phyloP scores from a whole-genome alignment of 2,888 invertebrate species.

The Zaprionus obscuricornis region DNA sequence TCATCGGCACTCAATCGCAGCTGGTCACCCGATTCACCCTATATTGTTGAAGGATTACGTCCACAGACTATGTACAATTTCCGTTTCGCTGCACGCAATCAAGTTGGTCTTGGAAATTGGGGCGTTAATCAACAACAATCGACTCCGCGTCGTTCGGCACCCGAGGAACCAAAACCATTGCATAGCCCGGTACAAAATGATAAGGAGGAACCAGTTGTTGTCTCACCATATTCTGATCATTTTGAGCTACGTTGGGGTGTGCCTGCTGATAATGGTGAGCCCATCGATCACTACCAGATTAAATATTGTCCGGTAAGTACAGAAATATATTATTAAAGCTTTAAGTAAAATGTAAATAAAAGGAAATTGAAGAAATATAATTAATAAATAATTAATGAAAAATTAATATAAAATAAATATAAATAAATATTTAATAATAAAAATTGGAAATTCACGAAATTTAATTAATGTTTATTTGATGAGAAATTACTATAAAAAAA shows the following conservation, averaged over 20 bases:
- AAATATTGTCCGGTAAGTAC: slow-evolving; percentile 91
- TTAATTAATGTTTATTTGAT: too few relatives aligned
- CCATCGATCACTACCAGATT: slow-evolving; percentile 92
- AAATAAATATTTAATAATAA: too few relatives aligned
- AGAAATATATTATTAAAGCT: too few relatives aligned
- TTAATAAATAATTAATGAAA: too few relatives aligned
- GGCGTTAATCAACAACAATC: slow-evolving; percentile 86
- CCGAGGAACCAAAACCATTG: slow-evolving; percentile 88
- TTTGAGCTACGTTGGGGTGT: slow-evolving; percentile 93
- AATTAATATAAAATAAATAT: too few relatives aligned
- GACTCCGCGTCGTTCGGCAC: slow-evolving; percentile 91
- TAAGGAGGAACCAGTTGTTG: slow-evolving; percentile 84
- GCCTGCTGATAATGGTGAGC: slow-evolving; percentile 95
- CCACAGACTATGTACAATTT: slow-evolving; percentile 92
- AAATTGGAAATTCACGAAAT: too few relatives aligned
- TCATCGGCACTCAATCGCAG: slow-evolving; percentile 88
- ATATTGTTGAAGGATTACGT: slow-evolving; percentile 90
- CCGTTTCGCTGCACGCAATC: slow-evolving; percentile 92
- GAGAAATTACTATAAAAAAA: too few relatives aligned
- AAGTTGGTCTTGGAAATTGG: slow-evolving; percentile 92
- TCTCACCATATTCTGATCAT: slow-evolving; percentile 89
- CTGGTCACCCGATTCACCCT: slow-evolving; percentile 92
- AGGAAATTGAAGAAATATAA: too few relatives aligned
- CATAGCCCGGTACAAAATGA: slow-evolving; percentile 84
- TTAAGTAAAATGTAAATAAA: too few relatives aligned